phyloP scores from a whole-genome alignment of 1,140 invertebrate genomes.

The Ruditapes philippinarum region DNA sequence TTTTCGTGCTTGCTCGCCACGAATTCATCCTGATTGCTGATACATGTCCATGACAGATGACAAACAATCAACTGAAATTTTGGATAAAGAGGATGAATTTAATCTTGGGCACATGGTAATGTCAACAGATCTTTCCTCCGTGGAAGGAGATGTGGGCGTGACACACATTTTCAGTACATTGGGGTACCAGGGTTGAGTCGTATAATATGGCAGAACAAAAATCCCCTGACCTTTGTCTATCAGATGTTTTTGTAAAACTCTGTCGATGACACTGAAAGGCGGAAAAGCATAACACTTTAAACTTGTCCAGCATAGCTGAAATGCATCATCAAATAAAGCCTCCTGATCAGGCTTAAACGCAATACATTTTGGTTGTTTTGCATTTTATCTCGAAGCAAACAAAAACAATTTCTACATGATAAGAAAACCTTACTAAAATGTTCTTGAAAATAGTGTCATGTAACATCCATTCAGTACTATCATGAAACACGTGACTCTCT shows the following conservation, averaged over 20 bases:
- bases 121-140: too few species aligned
- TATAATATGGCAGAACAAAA: neutral
- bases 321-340: neutral
- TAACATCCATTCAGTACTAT: neutral
- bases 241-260: neutral
- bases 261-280: too few species aligned
- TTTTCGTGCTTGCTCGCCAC: conserved; percentile 55
- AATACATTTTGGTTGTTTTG: conserved; percentile 2
- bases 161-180: neutral
- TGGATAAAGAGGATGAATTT: conserved; percentile 42
- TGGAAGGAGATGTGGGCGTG: neutral
- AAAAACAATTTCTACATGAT: neutral
- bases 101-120: conserved; percentile 1
- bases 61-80: conserved; percentile 60
- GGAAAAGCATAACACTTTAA: neutral
- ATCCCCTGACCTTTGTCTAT: neutral
- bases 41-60: conserved; percentile 40
- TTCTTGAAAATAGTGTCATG: neutral
- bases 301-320: neutral
- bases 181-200: too few species aligned
- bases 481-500: neutral
- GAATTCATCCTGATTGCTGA: conserved; percentile 23
- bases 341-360: neutral
- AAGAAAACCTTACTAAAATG: neutral
- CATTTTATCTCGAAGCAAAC: conserved; percentile 12